Evolutionary conservation across 2,113 vertebrate genomes (phyloP).

Genomic region (Ailurus styani): DNA sequence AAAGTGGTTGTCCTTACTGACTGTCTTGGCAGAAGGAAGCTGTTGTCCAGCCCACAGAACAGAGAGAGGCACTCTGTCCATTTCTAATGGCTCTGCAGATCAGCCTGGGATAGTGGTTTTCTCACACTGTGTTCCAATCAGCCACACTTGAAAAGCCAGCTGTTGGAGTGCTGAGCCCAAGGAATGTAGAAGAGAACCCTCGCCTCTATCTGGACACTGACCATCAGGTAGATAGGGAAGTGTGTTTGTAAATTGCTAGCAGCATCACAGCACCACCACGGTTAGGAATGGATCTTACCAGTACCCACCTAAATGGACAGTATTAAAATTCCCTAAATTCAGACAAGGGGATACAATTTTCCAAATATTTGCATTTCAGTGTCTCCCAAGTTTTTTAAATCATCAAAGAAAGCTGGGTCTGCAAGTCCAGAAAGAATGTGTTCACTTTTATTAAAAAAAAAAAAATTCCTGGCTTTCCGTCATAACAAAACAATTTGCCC

Average conservation of each 20-base stretch:
- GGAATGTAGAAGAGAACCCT: neutral
- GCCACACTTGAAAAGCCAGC: neutral
- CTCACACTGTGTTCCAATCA: neutral
- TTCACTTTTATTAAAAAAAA: neutral
- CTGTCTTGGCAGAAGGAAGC: neutral
- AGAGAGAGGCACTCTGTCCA: neutral
- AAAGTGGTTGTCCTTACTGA: neutral
- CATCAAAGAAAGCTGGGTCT: neutral
- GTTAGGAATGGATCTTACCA: neutral
- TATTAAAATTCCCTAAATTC: slow-evolving; percentile 7
- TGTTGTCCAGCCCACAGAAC: neutral
- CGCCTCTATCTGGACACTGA: neutral
- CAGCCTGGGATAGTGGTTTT: neutral
- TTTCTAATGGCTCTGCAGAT: neutral
- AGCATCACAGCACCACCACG: neutral
- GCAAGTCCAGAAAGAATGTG: neutral
- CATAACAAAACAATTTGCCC: neutral
- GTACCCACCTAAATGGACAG: neutral
- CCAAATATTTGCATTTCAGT: neutral
- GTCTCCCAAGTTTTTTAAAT: neutral
- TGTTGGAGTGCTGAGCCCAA: neutral
- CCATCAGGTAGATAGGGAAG: neutral
- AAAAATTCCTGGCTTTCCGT: neutral
- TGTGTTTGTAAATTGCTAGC: neutral
- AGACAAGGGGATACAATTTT: neutral